These are phyloP conservation scores for Cheiracanthium punctorium DNA, from an alignment of 2,888 invertebrate genomes.

Conservation along the genomic window DNA sequence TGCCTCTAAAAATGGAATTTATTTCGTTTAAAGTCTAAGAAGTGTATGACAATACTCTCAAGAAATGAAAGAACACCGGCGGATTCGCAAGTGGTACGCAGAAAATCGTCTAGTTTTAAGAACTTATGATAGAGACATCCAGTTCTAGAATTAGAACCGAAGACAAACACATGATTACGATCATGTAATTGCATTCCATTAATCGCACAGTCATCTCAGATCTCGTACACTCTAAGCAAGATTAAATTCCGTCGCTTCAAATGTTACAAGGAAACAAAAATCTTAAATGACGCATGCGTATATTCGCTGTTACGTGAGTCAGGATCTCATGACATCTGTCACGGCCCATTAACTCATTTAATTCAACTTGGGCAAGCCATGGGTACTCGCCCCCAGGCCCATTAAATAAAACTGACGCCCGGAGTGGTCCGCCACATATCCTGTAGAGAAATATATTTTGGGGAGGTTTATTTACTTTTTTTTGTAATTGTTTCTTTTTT, in stretches of 20 bases:
- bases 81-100: too few species aligned
- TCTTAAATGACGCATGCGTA: constrained; percentile 20
- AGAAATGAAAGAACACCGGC: too few species aligned
- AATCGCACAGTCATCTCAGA: too few species aligned
- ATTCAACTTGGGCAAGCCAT: constrained; percentile 22
- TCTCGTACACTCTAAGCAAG: background rate
- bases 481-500: background rate
- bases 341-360: constrained; percentile 62
- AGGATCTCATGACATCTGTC: constrained; percentile 49
- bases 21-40: too few species aligned
- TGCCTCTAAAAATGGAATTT: too few species aligned
- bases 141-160: too few species aligned
- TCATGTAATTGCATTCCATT: too few species aligned
- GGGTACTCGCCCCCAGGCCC: constrained; percentile 9
- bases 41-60: too few species aligned
- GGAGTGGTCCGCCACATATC: background rate
- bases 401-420: constrained; percentile 47
- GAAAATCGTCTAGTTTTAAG: too few species aligned
- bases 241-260: background rate
- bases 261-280: background rate
- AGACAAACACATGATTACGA: too few species aligned
- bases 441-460: background rate
- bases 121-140: too few species aligned
- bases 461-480: too few species aligned
- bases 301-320: constrained; percentile 21